Base-by-base conservation (phyloP, 2,113 vertebrate genomes). In the Ciconia maguari region DNA sequence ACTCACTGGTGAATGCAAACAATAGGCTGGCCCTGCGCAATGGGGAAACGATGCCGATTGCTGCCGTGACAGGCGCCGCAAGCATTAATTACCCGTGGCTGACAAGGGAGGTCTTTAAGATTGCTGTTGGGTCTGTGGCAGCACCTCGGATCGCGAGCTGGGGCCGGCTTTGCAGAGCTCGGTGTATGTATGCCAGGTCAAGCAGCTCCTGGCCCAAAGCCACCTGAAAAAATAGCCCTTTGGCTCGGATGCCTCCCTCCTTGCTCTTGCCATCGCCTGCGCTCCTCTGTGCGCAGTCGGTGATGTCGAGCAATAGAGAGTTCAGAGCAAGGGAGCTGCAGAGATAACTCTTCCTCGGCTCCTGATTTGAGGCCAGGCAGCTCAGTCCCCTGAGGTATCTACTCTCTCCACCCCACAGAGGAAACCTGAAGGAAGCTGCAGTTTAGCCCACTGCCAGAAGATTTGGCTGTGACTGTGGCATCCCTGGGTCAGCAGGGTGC, bases 111-210 rank as follows among this genome's bases (percentile, higher is more conserved):
- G 32, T 4, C 79, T 62, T 66, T 12, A 51, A 72, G 86, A 25
- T 68, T 36, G 13, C 48, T 55, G 42, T 12, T 51, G 79, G 48
- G 22, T 46, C 66, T 24, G 8, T 22, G 38, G 48, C 42, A 49
- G 75, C 11, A 4, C 25, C 65, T 62, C 3, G 1, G 61, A 36
- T 26, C 0, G 3, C 51, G 48, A 51, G 18, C 61, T 36, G 66
- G 8, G 70, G 38, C 51, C 4, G 4, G 2, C 52, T 90, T 46
- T 42, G 42, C 48, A 60, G 75, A n/a, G 42, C 48, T 60, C 0
- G 0, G n/a, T 8, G 55, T 65, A 15, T 0, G 0, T 36, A 21
- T 36, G 18, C 16, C 60, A 19, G 70, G 51, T 70, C 79, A 36
- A 75, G 75, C 36, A 62, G 70, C 48, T 90, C 51, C 75, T 1